These are phyloP conservation scores for Chiloscyllium plagiosum DNA, from an alignment of 2,113 vertebrate species.

Conservation along the genomic window DNA sequence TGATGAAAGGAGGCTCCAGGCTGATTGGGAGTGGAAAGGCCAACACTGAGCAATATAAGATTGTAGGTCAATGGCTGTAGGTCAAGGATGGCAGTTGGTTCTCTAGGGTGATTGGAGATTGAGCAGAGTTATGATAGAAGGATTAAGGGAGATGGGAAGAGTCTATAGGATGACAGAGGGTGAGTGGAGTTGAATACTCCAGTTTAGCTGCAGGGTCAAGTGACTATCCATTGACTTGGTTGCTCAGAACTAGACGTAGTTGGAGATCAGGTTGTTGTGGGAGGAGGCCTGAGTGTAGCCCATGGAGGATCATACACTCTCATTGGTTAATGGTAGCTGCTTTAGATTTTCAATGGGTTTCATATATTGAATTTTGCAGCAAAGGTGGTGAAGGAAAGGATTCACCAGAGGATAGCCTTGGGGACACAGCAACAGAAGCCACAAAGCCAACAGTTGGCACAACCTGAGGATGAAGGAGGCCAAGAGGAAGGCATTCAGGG, in stretches of 20 bases:
- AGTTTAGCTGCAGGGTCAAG: too few relatives aligned
- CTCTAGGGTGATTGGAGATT: too few relatives aligned
- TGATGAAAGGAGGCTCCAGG: too few relatives aligned
- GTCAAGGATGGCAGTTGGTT: too few relatives aligned
- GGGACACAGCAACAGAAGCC: not conserved
- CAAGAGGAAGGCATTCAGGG: not conserved
- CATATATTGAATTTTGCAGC: not conserved
- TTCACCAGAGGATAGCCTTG: not conserved
- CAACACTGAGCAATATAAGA: too few relatives aligned
- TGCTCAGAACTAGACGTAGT: not conserved
- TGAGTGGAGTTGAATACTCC: too few relatives aligned
- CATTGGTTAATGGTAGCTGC: not conserved
- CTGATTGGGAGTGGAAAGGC: too few relatives aligned
- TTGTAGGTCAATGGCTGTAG: too few relatives aligned
- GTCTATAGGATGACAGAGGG: too few relatives aligned
- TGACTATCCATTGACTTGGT: not conserved
- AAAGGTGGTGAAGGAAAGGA: not conserved
- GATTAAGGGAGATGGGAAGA: too few relatives aligned
- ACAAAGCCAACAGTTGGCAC: not conserved
- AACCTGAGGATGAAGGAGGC: not conserved
- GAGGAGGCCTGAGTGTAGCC: not conserved
- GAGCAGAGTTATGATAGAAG: too few relatives aligned
- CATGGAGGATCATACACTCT: too few relatives aligned
- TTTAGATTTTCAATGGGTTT: not conserved
- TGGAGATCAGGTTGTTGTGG: not conserved